Evolutionary conservation across 2,113 vertebrate genomes (phyloP).

Genomic region (Epinephelus lanceolatus): DNA sequence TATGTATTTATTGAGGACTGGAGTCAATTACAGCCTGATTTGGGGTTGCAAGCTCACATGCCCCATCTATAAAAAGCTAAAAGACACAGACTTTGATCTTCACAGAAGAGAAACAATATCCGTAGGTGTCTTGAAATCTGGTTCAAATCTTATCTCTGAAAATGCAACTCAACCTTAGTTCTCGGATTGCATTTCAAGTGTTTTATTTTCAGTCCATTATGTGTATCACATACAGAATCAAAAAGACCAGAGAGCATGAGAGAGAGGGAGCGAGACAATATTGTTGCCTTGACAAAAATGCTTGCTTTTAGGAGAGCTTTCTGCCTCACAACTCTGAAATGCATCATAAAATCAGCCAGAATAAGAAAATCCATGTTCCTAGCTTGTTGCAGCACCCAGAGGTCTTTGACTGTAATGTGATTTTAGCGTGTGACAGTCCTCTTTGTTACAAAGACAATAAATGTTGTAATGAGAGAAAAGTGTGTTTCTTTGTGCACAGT

Average conservation of each 20-base stretch:
- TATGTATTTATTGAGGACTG: background rate
- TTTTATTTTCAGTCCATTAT: conserved; percentile 6
- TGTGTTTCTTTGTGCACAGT: background rate
- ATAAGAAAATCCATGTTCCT: conserved; percentile 22
- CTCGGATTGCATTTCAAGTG: conserved; percentile 15
- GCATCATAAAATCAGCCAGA: conserved; percentile 16
- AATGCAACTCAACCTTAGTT: conserved; percentile 13
- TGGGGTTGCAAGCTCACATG: background rate
- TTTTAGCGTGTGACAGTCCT: background rate
- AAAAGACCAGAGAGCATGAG: conserved; percentile 4
- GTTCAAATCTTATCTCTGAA: conserved; percentile 1
- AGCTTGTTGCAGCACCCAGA: conserved; percentile 21
- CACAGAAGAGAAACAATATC: background rate
- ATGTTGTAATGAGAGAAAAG: background rate
- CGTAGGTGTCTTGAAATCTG: background rate
- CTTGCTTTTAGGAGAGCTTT: background rate
- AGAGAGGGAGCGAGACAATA: conserved; percentile 11
- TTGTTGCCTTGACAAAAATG: conserved; percentile 39
- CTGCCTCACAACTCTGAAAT: conserved; percentile 11
- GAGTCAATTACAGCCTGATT: background rate
- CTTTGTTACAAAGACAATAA: conserved; percentile 20
- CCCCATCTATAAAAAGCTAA: background rate
- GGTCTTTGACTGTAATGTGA: background rate
- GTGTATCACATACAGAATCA: background rate
- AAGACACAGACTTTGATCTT: background rate